phyloP scores from a whole-genome alignment of 2,797 vertebrate species.

The Brotula barbata region DNA sequence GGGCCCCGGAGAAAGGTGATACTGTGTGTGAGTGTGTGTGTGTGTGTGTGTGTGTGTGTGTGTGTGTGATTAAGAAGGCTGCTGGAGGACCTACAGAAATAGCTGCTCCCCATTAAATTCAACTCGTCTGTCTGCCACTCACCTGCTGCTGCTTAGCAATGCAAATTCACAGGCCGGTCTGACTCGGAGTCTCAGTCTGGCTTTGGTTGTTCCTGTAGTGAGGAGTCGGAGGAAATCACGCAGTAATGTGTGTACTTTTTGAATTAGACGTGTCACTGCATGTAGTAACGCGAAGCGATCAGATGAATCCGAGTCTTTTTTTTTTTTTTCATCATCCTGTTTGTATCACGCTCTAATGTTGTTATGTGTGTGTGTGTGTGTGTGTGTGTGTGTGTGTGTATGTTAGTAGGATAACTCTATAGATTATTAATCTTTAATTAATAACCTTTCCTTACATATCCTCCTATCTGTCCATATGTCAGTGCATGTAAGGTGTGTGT shows the following conservation, averaged over 20 bases:
- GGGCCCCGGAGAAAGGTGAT: conserved; percentile 21
- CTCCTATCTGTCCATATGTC: too few species aligned
- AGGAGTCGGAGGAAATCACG: conserved; percentile 3
- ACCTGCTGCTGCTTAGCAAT: conserved; percentile 57
- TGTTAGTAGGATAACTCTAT: too few species aligned
- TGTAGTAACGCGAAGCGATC: too few species aligned
- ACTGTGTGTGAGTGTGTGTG: conserved; percentile 28
- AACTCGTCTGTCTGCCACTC: conserved; percentile 61
- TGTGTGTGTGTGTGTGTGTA: too few species aligned
- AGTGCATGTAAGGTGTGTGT: too few species aligned
- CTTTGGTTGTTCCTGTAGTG: conserved; percentile 13
- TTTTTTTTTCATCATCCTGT: too few species aligned
- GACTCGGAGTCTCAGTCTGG: conserved; percentile 8
- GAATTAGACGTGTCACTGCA: too few species aligned
- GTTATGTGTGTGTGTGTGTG: too few species aligned
- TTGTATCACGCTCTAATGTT: too few species aligned
- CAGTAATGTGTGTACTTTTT: neutral
- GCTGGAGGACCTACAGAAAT: conserved; percentile 63
- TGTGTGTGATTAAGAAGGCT: conserved; percentile 49
- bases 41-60: conserved; percentile 40
- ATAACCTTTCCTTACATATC: too few species aligned
- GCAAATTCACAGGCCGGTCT: conserved; percentile 30
- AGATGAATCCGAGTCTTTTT: too few species aligned
- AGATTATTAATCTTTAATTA: too few species aligned
- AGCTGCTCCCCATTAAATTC: conserved; percentile 56